Evolutionary conservation across 1,140 invertebrate genomes (phyloP), one percentile per base, ranked within the genome.

Genomic region (Leptinotarsa undecemlineata): DNA sequence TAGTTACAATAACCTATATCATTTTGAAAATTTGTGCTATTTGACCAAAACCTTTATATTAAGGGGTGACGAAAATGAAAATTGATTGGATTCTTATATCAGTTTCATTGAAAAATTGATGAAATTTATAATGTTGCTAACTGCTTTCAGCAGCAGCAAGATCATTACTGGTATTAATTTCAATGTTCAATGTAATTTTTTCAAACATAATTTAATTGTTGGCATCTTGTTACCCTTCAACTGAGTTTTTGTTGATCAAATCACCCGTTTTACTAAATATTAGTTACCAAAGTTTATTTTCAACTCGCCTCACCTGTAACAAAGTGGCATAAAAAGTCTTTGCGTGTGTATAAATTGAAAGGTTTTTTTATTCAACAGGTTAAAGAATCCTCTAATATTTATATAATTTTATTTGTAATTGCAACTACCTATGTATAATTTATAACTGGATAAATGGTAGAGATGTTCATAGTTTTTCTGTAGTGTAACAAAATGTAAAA

Each of bases 371-470:
- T 68, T 68, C 23, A 66, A 66, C 23, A 21, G 64, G 8, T 21
- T 66, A 20, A 66, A 42, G 8, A 42, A 11, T 42, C 33, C 2
- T 42, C 20, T 64, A 23, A 26, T 64, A 64, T 20, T 15, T 64
- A 19, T 19, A 64, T 19, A 69, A 48, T 60, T 71, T 72, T 72
- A 72, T 72, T 72, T 72, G 71, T 72, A 72, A 21, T 72, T 66
- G 21, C 60, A 72, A 63, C 60, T 72, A 72, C 71, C 71, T 72
- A 72, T 70, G 47, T 72, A 72, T 72, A 72, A 62, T 61, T 71
- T 71, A 61, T 71, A n/a, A 26, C 21, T 21, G n/a, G 67, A 61
- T 61, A 71, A 20, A 14, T 71, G 57, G 21, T 71, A 23, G 57
- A 61, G n/a, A 71, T 71, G 51, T 60, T 71, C 61, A 71, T 71